Base-by-base conservation (phyloP, 2,113 vertebrate species). In the Apodemus speciosus region DNA sequence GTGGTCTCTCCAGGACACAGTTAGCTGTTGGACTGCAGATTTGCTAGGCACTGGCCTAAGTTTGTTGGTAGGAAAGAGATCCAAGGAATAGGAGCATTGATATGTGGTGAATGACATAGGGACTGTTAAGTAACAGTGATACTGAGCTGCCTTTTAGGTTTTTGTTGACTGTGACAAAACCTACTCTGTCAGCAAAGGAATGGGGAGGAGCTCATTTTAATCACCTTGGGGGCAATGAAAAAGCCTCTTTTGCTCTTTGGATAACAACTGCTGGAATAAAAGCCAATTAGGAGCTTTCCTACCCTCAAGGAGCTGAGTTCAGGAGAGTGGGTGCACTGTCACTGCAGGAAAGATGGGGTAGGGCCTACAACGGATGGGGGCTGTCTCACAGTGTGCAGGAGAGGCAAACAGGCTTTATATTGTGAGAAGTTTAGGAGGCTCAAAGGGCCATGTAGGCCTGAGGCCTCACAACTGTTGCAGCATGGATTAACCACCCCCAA, bases 11-110 rank as follows among this genome's bases (percentile, higher is more conserved):
- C 71, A 90, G 72, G 80, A 76, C 94, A 81, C 90, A 97, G 85
- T 93, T 90, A 96, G 94, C 94, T 96, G 95, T 92, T 92, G 80
- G 91, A 96, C 95, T 94, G 94, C 93, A 96, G 94, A 95, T 96
- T 96, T 94, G 87, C 95, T 93, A 95, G 88, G 85, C 71, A 62
- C 51, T 73, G n/a, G 64, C 66, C 84, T 96, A 91, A 95, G 88
- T 94, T 91, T 88, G 88, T 56, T 95, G 80, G 38, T 93, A 79
- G 92, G 80, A 53, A 95, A 96, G 94, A 93, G 40, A 25, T 77
- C 40, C 88, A 62, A 92, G 95, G 96, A 96, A 96, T 89, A 93
- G 90, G 69, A 76, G 85, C 73, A 89, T 95, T 97, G 95, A 97
- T 95, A 88, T 80, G 89, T 43, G 35, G 66, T 87, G 91, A 96